Evolutionary conservation across 1,140 invertebrate species (phyloP), one percentile per base, ranked within the genome.

Genomic region (Ceratitis capitata): DNA sequence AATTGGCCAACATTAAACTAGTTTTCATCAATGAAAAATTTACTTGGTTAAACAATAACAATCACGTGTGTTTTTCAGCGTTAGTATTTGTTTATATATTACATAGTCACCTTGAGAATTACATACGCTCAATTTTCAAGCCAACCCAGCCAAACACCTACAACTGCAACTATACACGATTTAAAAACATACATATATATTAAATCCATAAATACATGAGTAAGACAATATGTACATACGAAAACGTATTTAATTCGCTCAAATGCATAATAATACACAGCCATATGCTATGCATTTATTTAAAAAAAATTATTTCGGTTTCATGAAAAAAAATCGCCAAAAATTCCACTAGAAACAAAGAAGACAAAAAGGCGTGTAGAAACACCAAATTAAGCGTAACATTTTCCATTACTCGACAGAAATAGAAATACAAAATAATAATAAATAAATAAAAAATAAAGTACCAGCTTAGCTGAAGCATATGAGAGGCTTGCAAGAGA

Each of bases 71-170:
- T 78, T 78, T n/a, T 78, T 23, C 19, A 78, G 39, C n/a, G 6
- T 16, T 7, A 10, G 10, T 39, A 45, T 26, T 45, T 78, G 9
- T 5, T 78, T 45, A 7, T 9, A 23, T 78, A n/a, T n/a, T n/a
- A n/a, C n/a, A n/a, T n/a, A n/a, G n/a, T 78, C 23, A 78, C 69
- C 69, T 78, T 78, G 69, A 78, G 39, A 23, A 10, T 78, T 78
- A 78, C 39, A 78, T n/a, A n/a, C n/a, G n/a, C n/a, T n/a, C 39
- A 78, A 23, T 45, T 78, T 78, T 23, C 3, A 45, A 45, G n/a
- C 19, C 32, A 39, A 69, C 29, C 5, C 16, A n/a, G 14, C 19
- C 14, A 32, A 29, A 69, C 32, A 69, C 32, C 61, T 29, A 69
- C 29, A 53, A 49, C 16, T n/a, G 19, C 9, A 56, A 32, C 2